Evolutionary conservation across 1,140 invertebrate species (phyloP), one percentile per base, ranked within the genome.

Genomic region (Drosophila navojoa): DNA sequence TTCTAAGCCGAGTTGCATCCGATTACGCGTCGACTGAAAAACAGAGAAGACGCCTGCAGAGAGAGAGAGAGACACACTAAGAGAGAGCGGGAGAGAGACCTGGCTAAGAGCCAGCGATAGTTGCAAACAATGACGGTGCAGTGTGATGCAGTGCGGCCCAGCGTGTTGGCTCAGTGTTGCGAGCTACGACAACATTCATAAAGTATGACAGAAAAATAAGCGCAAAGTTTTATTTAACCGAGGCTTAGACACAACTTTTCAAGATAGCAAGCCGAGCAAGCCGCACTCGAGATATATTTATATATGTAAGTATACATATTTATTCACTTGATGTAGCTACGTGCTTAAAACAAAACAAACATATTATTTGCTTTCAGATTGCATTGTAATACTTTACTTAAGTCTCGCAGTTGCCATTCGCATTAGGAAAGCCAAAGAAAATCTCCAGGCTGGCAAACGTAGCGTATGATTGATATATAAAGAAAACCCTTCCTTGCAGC

Each of bases 181-280:
- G 44, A 15, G 58, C 15, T 61, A 53, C 57, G 64, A 60, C 71
- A 68, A 73, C 55, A 68, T 40, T 50, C 52, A 73, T 73, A 73
- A 73, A 73, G 57, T 69, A 69, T 68, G 71, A 69, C 64, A 73
- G n/a, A 27, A 50, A 54, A 32, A 11, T 69, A 66, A 45, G 49
- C 47, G 54, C 72, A 82, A 81, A 81, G 63, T 81, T 81, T 70
- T 85, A 76, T 86, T 79, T 81, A 78, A 72, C 78, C 72, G 71
- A 63, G 54, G 57, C 69, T 58, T 63, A 52, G 38, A 42, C 16
- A n/a, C 32, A 42, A 54, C 49, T 62, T 27, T 22, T 32, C 19
- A 44, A 69, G 32, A 62, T n/a, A 9, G 11, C 9, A 57, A 57
- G n/a, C 22, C 13, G n/a, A 49, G 22, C 19, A 27, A 13, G 47